phyloP scores from a whole-genome alignment of 1,140 invertebrate species.

The Oreohelix idahoensis region DNA sequence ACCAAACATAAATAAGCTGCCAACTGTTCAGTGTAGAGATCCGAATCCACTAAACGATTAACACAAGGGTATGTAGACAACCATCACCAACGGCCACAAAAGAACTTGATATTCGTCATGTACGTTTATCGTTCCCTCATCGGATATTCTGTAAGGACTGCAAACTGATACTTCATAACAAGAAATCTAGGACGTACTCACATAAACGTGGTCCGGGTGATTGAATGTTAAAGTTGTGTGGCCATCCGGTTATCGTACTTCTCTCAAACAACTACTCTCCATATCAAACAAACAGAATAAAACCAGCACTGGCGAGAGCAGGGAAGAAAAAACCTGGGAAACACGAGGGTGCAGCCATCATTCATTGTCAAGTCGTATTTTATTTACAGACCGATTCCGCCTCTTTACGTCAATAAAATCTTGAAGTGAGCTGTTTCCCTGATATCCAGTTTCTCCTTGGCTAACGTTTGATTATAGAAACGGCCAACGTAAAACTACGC shows the following conservation, averaged over 20 bases:
- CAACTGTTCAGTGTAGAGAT: no score
- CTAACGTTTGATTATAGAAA: background rate
- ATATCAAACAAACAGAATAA: background rate
- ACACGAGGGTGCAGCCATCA: background rate
- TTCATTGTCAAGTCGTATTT: background rate
- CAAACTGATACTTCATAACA: no score
- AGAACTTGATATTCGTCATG: no score
- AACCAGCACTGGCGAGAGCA: background rate
- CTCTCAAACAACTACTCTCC: background rate
- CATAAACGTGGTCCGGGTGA: no score
- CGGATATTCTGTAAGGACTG: no score
- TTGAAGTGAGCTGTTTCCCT: background rate
- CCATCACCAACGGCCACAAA: no score
- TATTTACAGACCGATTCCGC: background rate
- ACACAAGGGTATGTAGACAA: no score
- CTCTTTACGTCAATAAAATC: background rate
- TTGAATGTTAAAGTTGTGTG: no score
- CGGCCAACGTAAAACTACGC: background rate
- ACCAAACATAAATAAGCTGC: no score
- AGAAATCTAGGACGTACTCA: no score
- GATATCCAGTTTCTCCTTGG: background rate
- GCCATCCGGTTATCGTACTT: background rate
- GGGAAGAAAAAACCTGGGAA: background rate
- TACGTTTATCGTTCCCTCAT: no score
- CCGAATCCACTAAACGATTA: no score